These are phyloP conservation scores for Recurvirostra avosetta DNA, from an alignment of 2,113 vertebrate species.

Conservation along the genomic window DNA sequence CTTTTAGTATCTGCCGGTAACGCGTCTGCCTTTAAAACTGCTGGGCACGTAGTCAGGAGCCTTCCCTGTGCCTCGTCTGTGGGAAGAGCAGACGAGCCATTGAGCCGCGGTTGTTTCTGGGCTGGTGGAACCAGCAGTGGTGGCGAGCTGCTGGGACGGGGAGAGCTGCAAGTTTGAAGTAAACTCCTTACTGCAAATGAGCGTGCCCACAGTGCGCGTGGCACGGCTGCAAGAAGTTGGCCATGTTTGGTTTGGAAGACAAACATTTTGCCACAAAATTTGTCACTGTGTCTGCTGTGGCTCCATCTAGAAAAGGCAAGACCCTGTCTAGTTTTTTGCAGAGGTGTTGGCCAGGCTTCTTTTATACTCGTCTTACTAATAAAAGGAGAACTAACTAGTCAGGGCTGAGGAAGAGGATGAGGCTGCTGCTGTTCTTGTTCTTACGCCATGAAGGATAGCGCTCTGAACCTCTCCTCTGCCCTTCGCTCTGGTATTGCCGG, in stretches of 20 bases:
- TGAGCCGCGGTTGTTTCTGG: neutral
- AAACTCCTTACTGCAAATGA: fast-evolving
- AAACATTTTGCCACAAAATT: neutral
- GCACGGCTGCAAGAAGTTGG: neutral
- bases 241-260: neutral
- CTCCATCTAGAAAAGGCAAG: neutral
- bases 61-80: fast-evolving
- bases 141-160: neutral
- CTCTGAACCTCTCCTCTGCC: neutral
- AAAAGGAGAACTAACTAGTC: neutral
- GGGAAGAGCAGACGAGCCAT: neutral
- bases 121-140: neutral
- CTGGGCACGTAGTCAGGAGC: neutral
- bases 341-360: neutral
- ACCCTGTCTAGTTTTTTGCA: neutral
- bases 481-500: fast-evolving
- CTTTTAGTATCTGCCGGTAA: no score
- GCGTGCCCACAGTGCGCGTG: fast-evolving
- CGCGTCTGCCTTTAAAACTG: neutral
- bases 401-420: neutral
- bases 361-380: no score
- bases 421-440: neutral
- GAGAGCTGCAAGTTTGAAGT: neutral
- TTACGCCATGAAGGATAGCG: neutral
- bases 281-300: neutral